Evolutionary conservation across 2,888 invertebrate genomes (phyloP).

Genomic region (Cryptophagus acutangulus): DNA sequence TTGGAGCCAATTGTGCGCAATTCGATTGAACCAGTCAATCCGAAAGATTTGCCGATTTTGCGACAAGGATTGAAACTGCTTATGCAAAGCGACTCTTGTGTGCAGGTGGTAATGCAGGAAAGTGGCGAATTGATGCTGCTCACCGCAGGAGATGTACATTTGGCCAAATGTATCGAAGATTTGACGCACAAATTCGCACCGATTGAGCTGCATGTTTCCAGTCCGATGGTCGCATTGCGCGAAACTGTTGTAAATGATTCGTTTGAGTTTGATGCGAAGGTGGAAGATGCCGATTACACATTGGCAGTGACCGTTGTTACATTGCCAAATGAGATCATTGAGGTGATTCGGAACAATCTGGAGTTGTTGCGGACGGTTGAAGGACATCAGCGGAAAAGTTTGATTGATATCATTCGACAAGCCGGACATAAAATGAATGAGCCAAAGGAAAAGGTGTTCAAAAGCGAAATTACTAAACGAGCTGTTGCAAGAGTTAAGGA

Average conservation of each 20-base stretch:
- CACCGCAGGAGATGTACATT: conserved; percentile 95
- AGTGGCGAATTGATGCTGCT: conserved; percentile 93
- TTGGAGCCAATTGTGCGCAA: conserved; percentile 86
- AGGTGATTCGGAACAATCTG: conserved; percentile 65
- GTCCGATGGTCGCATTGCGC: conserved; percentile 93
- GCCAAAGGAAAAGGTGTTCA: conserved; percentile 30
- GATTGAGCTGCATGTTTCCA: conserved; percentile 83
- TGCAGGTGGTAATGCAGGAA: conserved; percentile 82
- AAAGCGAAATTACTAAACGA: conserved; percentile 29
- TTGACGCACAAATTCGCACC: conserved; percentile 76
- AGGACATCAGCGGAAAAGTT: conserved; percentile 38
- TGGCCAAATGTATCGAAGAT: conserved; percentile 93
- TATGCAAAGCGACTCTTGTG: conserved; percentile 93
- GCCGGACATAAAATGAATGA: conserved; percentile 38
- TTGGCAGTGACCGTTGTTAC: conserved; percentile 74
- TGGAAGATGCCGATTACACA: conserved; percentile 30
- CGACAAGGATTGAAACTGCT: conserved; percentile 75
- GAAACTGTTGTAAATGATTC: conserved; percentile 77
- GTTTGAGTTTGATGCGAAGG: conserved; percentile 16
- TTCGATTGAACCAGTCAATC: conserved; percentile 82
- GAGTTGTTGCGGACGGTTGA: conserved; percentile 65
- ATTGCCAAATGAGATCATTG: conserved; percentile 66
- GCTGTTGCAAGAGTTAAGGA: conserved; percentile 44
- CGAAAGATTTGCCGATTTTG: conserved; percentile 70
- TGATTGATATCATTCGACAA: conserved; percentile 30